Percentiles rank a stretch among this genome's conserved stretches.
Conservation (phyloP, 2,888 invertebrate genomes). For the Meandrusa payeni region DNA sequence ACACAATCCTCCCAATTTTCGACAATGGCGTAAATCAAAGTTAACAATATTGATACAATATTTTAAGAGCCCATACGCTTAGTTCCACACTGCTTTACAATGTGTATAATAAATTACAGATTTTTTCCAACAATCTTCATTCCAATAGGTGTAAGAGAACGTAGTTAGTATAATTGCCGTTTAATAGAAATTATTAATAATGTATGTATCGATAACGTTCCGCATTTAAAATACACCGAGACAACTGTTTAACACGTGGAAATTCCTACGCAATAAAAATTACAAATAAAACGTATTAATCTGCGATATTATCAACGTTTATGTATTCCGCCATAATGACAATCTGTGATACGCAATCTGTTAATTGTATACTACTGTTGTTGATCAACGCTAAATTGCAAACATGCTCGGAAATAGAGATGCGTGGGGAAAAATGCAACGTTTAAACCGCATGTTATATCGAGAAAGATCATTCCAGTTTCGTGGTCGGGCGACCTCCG, state of each 20-base stretch:
- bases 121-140: conserved; percentile 35
- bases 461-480: conserved; percentile 42
- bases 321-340: conserved; percentile 48
- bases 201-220: conserved; percentile 24
- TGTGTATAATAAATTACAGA: too few relatives aligned
- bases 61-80: too few relatives aligned
- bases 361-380: conserved; percentile 30
- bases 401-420: conserved; percentile 1
- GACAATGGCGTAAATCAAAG: too few relatives aligned
- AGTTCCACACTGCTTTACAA: too few relatives aligned
- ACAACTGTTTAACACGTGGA: conserved; percentile 45
- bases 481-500: conserved; percentile 35
- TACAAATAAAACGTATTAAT: conserved; percentile 36
- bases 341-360: conserved; percentile 28
- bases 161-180: conserved; percentile 3
- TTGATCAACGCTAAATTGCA: conserved; percentile 23
- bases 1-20: too few relatives aligned
- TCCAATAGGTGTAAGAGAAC: conserved; percentile 20
- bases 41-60: too few relatives aligned
- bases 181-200: conserved; percentile 18
- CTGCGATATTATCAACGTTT: too few relatives aligned
- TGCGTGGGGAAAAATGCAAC: not conserved
- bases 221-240: conserved; percentile 36
- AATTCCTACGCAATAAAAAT: conserved; percentile 40
- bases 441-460: conserved; percentile 26